Base-by-base conservation (phyloP, 2,888 invertebrate species). In the Spatulosminthurus flaviceps region DNA sequence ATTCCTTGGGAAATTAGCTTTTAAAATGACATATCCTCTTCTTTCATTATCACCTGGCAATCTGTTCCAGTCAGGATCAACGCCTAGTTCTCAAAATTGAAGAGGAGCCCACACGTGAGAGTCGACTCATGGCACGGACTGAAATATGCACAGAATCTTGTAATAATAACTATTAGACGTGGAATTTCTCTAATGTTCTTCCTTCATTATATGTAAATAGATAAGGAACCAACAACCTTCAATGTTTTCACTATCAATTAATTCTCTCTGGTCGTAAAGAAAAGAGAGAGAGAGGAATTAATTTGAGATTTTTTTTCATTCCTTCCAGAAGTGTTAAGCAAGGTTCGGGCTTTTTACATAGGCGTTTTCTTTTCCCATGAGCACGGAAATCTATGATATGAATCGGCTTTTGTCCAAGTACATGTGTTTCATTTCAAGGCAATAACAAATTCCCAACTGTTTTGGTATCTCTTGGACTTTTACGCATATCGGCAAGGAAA, bases 1-100 rank as follows among this genome's bases (percentile, higher is more conserved):
- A 72, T 72, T 72, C 42, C 22, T 43, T 24, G 24, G 26, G 1
- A 70, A 41, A 29, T 69, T 24, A 29, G 69, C 34, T 72, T 72
- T 72, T 51, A 72, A 71, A 51, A 72, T 51, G 51, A 43, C 28
- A 43, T n/a, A n/a, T 72, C n/a, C 21, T 29, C 26, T 69, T 11
- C 22, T 71, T 2, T 71, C 42, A 11, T 26, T 71, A 21, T 71
- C 71, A 43, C 69, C 24, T 22, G 1, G 24, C 22, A 43, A 42
- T 42, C 71, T 71, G 16, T 42, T 51, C 51, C 16, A 51, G 51
- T 51, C 51, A 51, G 51, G 51, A 51, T 51, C 51, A 51, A 51
- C 51, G 51, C 51, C 51, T 51, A 19, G 51, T 19, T 51, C n/a
- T 51, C 51, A 51, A 51, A 51, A 19, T 51, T 51, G 16, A 5